A percentile compares a stretch with the other conserved stretches of the same genome.
Evolutionary conservation across 2,888 invertebrate species (phyloP).

Genomic region (Gerris lacustris): DNA sequence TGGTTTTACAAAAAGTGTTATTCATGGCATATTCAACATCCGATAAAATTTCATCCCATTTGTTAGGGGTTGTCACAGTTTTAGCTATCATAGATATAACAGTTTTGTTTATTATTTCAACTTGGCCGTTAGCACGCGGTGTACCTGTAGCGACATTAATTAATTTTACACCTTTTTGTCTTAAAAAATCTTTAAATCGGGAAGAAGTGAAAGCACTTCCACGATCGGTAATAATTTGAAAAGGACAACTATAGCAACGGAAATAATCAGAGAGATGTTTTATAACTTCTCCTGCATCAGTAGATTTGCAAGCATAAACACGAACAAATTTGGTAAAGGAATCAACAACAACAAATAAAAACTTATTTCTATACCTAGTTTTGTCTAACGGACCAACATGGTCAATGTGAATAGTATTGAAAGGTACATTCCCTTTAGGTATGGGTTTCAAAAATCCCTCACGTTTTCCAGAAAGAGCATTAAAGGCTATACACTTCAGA

Average conservation of each 20-base stretch:
- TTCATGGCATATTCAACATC: constrained; percentile 33
- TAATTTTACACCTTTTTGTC: constrained; percentile 31
- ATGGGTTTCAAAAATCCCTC: constrained; percentile 36
- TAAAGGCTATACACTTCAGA: constrained; percentile 35
- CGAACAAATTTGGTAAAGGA: constrained; percentile 32
- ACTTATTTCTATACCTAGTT: constrained; percentile 22
- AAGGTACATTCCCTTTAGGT: constrained; percentile 35
- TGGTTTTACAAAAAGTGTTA: constrained; percentile 30
- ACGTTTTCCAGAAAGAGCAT: constrained; percentile 30
- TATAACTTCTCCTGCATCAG: constrained; percentile 32
- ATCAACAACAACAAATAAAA: constrained; percentile 31
- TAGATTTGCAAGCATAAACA: constrained; percentile 29
- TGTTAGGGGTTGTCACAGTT: constrained; percentile 7
- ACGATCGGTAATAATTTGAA: constrained; percentile 34
- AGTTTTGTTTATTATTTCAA: constrained; percentile 31
- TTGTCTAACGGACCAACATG: constrained; percentile 33
- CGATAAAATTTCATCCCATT: constrained; percentile 34
- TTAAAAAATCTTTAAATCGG: constrained; percentile 33
- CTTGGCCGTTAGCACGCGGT: constrained; percentile 35
- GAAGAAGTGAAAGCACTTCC: constrained; percentile 35
- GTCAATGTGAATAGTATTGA: constrained; percentile 37
- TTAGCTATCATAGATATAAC: constrained; percentile 21
- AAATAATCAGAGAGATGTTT: constrained; percentile 31
- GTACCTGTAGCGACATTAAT: constrained; percentile 32
- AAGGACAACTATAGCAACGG: constrained; percentile 32